Conservation (phyloP, 2,888 invertebrate species). For the Apotomis capreana region DNA sequence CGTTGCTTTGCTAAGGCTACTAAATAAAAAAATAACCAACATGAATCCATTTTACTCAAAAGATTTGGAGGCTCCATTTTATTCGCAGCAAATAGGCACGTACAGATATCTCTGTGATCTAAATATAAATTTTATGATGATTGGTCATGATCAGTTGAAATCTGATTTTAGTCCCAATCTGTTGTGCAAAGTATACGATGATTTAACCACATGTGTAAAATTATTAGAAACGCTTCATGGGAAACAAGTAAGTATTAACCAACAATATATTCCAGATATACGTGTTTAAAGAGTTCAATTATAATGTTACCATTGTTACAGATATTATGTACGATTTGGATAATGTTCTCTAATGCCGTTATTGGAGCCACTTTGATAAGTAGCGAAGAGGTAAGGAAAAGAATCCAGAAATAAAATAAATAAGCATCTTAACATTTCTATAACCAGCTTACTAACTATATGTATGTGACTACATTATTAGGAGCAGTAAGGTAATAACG, state of each 20-base stretch:
- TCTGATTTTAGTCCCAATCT: slow-evolving; percentile 48
- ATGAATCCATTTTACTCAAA: slow-evolving; percentile 44
- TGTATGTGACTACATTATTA: no score
- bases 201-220: slow-evolving; percentile 56
- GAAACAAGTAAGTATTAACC: slow-evolving; percentile 50
- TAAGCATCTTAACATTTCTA: no score
- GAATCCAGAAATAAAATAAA: neutral
- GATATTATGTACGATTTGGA: slow-evolving; percentile 61
- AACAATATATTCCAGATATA: no score
- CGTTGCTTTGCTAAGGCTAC: slow-evolving; percentile 53
- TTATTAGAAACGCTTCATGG: slow-evolving; percentile 62
- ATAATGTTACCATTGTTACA: slow-evolving; percentile 47
- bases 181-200: slow-evolving; percentile 62
- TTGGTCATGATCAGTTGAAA: slow-evolving; percentile 36
- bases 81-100: slow-evolving; percentile 20
- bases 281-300: neutral
- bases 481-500: no score
- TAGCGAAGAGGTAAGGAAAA: slow-evolving; percentile 53
- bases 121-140: slow-evolving; percentile 49
- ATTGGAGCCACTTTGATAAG: slow-evolving; percentile 58
- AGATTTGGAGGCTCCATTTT: slow-evolving; percentile 33
- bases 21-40: slow-evolving; percentile 51
- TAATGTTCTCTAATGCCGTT: slow-evolving; percentile 65
- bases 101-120: slow-evolving; percentile 49
- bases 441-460: no score